phyloP scores from a whole-genome alignment of 1,140 invertebrate species.

The Drosophila repletoides region DNA sequence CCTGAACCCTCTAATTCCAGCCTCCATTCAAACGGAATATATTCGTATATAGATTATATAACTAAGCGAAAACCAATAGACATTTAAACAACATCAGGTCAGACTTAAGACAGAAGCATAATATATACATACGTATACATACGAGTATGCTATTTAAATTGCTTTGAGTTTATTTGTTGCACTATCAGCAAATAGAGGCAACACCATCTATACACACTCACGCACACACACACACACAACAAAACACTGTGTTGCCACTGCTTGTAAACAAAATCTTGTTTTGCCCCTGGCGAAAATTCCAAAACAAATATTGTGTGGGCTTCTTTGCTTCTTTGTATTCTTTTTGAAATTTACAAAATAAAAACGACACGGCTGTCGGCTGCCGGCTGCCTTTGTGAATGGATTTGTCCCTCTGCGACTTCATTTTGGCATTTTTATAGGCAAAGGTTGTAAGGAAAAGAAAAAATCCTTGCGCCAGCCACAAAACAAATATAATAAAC shows the following conservation, averaged over 20 bases:
- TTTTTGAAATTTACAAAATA: slow-evolving; percentile 32
- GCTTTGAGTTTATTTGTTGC: slow-evolving; percentile 35
- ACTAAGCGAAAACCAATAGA: slow-evolving; percentile 34
- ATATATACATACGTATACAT: slow-evolving; percentile 2
- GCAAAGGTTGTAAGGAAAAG: slow-evolving; percentile 4
- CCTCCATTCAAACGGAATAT: not conserved
- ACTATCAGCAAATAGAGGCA: slow-evolving; percentile 47
- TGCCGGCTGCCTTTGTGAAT: slow-evolving; percentile 19
- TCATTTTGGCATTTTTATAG: slow-evolving; percentile 44
- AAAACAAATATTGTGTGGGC: slow-evolving; percentile 36
- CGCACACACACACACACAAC: not conserved
- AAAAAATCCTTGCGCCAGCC: slow-evolving; percentile 19
- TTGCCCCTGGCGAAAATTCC: slow-evolving; percentile 24
- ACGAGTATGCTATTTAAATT: slow-evolving; percentile 22
- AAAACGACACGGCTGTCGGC: slow-evolving; percentile 1
- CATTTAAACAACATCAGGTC: slow-evolving; percentile 20
- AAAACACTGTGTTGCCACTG: slow-evolving; percentile 7
- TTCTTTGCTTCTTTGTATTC: slow-evolving; percentile 17
- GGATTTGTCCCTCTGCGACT: slow-evolving; percentile 29
- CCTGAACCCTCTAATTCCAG: not conserved
- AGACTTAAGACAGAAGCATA: slow-evolving; percentile 17
- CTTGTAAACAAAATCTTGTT: slow-evolving; percentile 25
- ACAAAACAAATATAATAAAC: slow-evolving; percentile 48
- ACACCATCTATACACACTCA: slow-evolving; percentile 24
- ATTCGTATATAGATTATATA: not conserved